Evolutionary conservation across 2,797 vertebrate species (phyloP).

Genomic region (Argentina silus): DNA sequence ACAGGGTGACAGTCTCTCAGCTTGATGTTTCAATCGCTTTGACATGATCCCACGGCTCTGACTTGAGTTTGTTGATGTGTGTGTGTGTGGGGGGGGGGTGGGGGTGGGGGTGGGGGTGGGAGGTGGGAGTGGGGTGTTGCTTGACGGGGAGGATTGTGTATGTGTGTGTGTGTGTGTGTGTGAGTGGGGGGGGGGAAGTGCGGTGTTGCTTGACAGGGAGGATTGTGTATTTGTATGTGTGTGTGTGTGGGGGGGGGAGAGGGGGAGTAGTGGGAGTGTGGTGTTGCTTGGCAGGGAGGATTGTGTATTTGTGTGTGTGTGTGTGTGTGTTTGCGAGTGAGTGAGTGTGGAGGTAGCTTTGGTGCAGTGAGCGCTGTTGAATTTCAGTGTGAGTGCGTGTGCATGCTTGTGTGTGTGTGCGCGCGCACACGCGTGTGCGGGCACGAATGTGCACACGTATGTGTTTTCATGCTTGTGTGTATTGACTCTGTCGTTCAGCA

Average conservation of each 20-base stretch:
- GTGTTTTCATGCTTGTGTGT: conserved; percentile 26
- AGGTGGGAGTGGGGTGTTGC: no score
- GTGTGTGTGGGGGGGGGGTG: not conserved
- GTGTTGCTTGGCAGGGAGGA: not conserved
- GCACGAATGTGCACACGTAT: conserved; percentile 3
- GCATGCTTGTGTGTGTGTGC: not conserved
- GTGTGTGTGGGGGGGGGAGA: not conserved
- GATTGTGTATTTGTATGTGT: not conserved
- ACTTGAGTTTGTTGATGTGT: not conserved
- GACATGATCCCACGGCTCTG: conserved; percentile 23
- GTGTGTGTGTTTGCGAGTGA: no score
- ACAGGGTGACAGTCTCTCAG: conserved; percentile 46
- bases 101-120: not conserved
- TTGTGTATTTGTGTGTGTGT: no score
- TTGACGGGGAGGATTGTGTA: no score
- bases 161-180: not conserved
- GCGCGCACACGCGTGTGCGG: not conserved
- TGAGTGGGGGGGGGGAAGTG: no score
- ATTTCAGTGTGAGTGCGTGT: not conserved
- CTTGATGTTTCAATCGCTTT: conserved; percentile 41
- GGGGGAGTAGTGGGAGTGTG: no score
- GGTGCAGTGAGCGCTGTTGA: not conserved
- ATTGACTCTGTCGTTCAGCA: no score
- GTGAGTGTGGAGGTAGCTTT: not conserved
- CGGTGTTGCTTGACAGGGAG: no score